phyloP scores from a whole-genome alignment of 2,888 invertebrate genomes.

The Aleiodes alternator region DNA sequence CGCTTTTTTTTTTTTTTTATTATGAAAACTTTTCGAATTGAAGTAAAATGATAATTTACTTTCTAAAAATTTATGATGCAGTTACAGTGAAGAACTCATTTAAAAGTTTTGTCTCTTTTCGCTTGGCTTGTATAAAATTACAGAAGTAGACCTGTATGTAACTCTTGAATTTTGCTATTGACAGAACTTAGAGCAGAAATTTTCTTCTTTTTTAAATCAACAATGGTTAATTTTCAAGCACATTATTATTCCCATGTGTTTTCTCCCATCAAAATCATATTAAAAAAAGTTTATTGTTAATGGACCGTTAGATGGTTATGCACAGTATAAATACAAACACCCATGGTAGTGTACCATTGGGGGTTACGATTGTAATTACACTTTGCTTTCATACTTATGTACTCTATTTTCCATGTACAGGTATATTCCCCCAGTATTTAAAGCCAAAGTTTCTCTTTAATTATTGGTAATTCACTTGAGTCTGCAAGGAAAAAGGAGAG shows the following conservation, averaged over 20 bases:
- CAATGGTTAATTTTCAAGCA: background rate
- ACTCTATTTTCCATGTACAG: conserved; percentile 32
- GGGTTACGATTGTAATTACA: conserved; percentile 45
- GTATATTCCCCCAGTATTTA: conserved; percentile 14
- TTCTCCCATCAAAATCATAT: conserved; percentile 48
- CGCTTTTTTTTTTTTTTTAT: background rate
- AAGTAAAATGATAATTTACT: too few species aligned
- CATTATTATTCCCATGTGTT: conserved; percentile 15
- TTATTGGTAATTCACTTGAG: background rate
- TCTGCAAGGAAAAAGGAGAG: background rate
- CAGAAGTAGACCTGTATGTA: too few species aligned
- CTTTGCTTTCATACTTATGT: conserved; percentile 37
- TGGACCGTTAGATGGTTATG: conserved; percentile 35
- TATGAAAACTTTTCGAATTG: too few species aligned
- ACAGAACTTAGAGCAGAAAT: too few species aligned
- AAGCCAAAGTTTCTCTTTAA: conserved; percentile 25
- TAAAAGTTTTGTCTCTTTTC: too few species aligned
- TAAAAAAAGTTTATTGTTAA: conserved; percentile 49
- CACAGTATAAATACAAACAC: conserved; percentile 22
- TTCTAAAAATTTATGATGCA: too few species aligned
- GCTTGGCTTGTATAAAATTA: too few species aligned
- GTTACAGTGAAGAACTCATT: too few species aligned
- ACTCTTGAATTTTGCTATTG: too few species aligned
- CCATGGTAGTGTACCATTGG: conserved; percentile 36
- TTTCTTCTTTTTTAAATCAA: too few species aligned